Conservation (phyloP, 2,113 vertebrate genomes). For the Plecotus auritus region DNA sequence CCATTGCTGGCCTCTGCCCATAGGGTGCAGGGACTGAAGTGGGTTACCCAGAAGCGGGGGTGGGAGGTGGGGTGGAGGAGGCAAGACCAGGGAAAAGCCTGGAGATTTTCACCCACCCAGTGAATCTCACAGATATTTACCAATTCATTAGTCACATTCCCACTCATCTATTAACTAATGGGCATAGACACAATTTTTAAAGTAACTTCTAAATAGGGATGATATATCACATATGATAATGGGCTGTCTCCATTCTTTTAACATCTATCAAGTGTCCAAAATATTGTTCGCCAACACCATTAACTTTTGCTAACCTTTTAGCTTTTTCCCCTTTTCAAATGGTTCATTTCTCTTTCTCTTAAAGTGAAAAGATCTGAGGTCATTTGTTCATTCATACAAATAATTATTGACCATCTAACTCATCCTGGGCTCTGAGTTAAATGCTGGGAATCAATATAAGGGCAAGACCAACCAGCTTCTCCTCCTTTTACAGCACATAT, state of each 20-base stretch:
- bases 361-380: not conserved
- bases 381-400: not conserved
- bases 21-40: not conserved
- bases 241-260: not conserved
- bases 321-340: not conserved
- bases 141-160: not conserved
- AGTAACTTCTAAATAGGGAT: not conserved
- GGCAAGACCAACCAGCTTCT: not conserved
- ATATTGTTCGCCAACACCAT: not conserved
- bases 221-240: not conserved
- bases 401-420: not conserved
- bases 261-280: not conserved
- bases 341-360: not conserved
- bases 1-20: not conserved
- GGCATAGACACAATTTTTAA: not conserved
- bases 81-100: not conserved
- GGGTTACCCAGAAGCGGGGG: not conserved
- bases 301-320: not conserved
- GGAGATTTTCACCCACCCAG: not conserved
- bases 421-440: not conserved
- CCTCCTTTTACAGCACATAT: not conserved
- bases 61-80: too few relatives aligned
- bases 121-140: not conserved
- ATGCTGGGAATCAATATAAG: not conserved
- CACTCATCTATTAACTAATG: not conserved